These are phyloP conservation scores for Drosophila mayri DNA, from an alignment of 1,140 invertebrate genomes.

Conservation along the genomic window DNA sequence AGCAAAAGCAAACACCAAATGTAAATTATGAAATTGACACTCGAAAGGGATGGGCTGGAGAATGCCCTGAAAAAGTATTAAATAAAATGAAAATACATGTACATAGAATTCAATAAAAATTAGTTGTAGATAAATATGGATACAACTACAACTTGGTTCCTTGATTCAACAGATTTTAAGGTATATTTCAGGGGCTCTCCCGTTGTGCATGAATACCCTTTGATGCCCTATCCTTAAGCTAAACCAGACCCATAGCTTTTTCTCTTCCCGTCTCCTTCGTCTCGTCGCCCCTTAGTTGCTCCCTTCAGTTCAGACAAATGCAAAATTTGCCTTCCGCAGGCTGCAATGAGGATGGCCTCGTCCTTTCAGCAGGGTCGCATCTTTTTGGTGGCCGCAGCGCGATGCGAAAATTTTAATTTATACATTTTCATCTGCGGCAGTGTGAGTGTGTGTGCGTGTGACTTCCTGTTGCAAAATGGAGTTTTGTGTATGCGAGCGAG, in stretches of 20 bases:
- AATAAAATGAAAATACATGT: too few species aligned
- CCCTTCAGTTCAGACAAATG: constrained; percentile 16
- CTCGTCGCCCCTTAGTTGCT: not conserved
- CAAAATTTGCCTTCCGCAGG: constrained; percentile 22
- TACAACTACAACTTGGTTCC: too few species aligned
- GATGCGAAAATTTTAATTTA: constrained; percentile 75
- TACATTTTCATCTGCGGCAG: constrained; percentile 56
- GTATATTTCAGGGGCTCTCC: not conserved
- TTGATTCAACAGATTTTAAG: not conserved
- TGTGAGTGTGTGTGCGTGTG: constrained; percentile 28
- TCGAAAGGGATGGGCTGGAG: not conserved
- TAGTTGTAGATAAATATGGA: too few species aligned
- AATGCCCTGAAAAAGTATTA: not conserved
- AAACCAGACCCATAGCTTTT: constrained; percentile 14
- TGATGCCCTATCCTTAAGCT: constrained; percentile 2
- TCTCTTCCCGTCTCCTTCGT: not conserved
- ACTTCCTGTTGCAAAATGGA: constrained; percentile 77
- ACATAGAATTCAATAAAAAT: too few species aligned
- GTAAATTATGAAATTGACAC: constrained; percentile 31
- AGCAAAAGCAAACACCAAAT: constrained; percentile 51
- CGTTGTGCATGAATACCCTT: not conserved
- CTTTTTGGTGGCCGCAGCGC: constrained; percentile 54
- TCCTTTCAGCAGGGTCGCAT: constrained; percentile 29
- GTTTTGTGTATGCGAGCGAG: constrained; percentile 51
- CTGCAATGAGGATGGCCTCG: constrained; percentile 15